Percentiles rank a stretch among this genome's conserved stretches.
Evolutionary conservation across 2,113 vertebrate species (phyloP).

Genomic region (Actinemys pallida): DNA sequence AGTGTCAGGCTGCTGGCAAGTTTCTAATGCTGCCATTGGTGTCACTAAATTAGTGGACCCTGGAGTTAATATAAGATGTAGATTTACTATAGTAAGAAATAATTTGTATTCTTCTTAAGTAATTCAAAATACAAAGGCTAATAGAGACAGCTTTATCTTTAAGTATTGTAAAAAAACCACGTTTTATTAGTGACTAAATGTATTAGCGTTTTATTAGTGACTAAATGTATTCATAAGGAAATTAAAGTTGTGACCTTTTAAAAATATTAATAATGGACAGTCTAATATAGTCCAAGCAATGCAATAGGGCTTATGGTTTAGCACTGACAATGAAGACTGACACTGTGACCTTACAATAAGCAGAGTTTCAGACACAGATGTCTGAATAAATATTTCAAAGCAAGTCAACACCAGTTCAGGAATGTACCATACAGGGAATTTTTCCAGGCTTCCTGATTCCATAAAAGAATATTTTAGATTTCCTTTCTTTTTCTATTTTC

Average conservation of each 20-base stretch:
- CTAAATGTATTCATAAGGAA: neutral
- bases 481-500: neutral
- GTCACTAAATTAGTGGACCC: neutral
- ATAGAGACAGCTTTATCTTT: neutral
- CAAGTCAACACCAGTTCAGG: neutral
- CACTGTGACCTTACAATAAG: neutral
- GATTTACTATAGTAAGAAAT: neutral
- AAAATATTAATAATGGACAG: neutral
- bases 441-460: neutral
- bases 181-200: neutral
- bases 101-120: neutral
- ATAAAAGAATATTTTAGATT: neutral
- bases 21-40: neutral
- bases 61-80: neutral
- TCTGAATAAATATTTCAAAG: neutral
- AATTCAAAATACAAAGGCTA: neutral
- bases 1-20: neutral
- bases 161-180: neutral
- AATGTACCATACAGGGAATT: neutral
- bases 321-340: neutral
- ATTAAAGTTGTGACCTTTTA: neutral
- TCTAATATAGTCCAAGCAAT: neutral
- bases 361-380: neutral
- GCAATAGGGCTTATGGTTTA: neutral
- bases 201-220: neutral